Evolutionary conservation across 2,113 vertebrate genomes (phyloP).

Genomic region (Vulpes ferrilata): DNA sequence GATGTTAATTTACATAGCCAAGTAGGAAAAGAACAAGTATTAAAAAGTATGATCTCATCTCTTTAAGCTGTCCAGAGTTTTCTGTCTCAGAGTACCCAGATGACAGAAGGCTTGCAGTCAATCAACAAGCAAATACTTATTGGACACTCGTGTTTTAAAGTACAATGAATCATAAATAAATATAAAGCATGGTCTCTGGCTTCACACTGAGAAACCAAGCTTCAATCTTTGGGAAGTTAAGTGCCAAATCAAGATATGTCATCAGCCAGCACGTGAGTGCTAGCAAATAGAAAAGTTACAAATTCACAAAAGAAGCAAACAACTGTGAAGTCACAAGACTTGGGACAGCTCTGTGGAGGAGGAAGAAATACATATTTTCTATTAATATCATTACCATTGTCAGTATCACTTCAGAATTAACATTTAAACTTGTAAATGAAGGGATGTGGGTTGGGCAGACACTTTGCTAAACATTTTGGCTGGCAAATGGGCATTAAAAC

Average conservation of each 20-base stretch:
- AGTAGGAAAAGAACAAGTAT: background rate
- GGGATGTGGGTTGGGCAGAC: background rate
- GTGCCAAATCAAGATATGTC: background rate
- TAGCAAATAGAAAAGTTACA: background rate
- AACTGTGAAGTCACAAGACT: background rate
- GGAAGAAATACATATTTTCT: background rate
- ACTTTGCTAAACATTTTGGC: background rate
- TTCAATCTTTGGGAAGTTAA: slow-evolving; percentile 3
- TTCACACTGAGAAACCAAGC: slow-evolving; percentile 28
- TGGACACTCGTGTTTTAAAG: background rate
- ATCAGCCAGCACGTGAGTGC: background rate
- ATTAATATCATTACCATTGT: background rate
- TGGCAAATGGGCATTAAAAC: background rate
- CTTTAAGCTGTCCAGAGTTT: background rate
- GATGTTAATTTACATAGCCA: background rate
- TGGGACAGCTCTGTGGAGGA: background rate
- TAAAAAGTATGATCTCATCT: background rate
- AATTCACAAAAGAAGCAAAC: background rate
- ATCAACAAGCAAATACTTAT: background rate
- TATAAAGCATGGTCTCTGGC: background rate
- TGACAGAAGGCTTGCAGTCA: background rate
- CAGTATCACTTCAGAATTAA: slow-evolving; percentile 38
- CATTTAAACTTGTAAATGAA: background rate
- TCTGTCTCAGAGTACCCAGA: background rate
- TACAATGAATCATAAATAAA: slow-evolving; percentile 20